A percentile compares a stretch with the other conserved stretches of the same genome.
These are phyloP conservation scores for Dryocosmus kuriphilus DNA, from an alignment of 2,888 invertebrate genomes.

Conservation along the genomic window DNA sequence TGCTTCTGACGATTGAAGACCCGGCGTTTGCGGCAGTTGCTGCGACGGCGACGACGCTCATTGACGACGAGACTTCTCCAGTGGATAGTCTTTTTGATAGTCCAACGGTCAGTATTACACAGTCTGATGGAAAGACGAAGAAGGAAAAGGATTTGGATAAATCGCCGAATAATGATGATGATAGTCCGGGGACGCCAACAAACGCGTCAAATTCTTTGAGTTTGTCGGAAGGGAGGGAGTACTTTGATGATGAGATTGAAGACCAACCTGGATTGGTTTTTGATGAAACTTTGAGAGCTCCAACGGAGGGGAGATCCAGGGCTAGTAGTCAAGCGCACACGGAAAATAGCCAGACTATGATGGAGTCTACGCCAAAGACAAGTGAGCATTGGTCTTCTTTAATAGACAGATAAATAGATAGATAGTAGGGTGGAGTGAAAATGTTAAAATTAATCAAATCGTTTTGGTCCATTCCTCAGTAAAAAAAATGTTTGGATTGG, in stretches of 20 bases:
- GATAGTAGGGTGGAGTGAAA: too few relatives aligned
- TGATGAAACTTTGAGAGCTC: slow-evolving; percentile 80
- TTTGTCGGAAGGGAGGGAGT: slow-evolving; percentile 89
- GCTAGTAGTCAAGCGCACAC: slow-evolving; percentile 64
- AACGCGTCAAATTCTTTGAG: slow-evolving; percentile 88
- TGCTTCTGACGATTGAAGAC: slow-evolving; percentile 84
- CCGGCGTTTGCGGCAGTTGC: slow-evolving; percentile 87
- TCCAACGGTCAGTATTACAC: slow-evolving; percentile 80
- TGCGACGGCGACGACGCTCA: slow-evolving; percentile 83
- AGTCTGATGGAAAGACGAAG: slow-evolving; percentile 76
- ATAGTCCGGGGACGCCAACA: slow-evolving; percentile 87
- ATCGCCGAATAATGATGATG: slow-evolving; percentile 72
- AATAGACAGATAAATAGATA: too few relatives aligned
- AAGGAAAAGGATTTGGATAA: slow-evolving; percentile 77
- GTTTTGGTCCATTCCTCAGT: too few relatives aligned
- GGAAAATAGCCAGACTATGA: slow-evolving; percentile 73
- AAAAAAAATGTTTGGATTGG: too few relatives aligned
- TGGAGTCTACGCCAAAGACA: slow-evolving; percentile 70
- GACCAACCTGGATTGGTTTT: slow-evolving; percentile 92
- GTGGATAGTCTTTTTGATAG: slow-evolving; percentile 88
- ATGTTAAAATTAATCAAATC: too few relatives aligned
- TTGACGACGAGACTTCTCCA: slow-evolving; percentile 91
- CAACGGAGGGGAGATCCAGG: slow-evolving; percentile 59
- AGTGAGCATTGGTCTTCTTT: slow-evolving; percentile 66
- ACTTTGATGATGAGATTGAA: slow-evolving; percentile 93